Percentiles rank a stretch among this genome's conserved stretches.
Conservation (phyloP, 1,140 invertebrate species). For the Scaptomyza pallida region DNA sequence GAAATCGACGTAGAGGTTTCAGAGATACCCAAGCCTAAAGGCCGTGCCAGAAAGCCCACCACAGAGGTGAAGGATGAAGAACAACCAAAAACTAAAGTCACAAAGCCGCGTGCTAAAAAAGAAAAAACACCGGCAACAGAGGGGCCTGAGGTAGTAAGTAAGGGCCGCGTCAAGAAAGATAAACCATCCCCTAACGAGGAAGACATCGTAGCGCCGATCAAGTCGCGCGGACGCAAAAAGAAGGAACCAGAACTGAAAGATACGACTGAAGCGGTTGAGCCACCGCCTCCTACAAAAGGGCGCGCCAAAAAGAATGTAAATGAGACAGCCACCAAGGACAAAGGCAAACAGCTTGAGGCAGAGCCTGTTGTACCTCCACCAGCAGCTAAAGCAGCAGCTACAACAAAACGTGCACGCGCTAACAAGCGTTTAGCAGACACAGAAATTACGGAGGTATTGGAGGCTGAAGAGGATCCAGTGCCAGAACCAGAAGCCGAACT, state of each 20-base stretch:
- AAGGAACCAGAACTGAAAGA: constrained; percentile 28
- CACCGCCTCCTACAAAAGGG: constrained; percentile 15
- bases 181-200: constrained; percentile 15
- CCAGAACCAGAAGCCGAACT: constrained; percentile 4
- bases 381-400: background rate
- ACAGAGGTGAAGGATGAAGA: constrained; percentile 25
- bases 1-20: constrained; percentile 8
- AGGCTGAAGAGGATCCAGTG: constrained; percentile 24
- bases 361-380: background rate
- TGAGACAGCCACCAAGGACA: constrained; percentile 24
- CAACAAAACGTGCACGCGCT: constrained; percentile 26
- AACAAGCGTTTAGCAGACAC: constrained; percentile 42
- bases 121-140: constrained; percentile 21
- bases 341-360: constrained; percentile 14
- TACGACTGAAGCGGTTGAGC: constrained; percentile 5
- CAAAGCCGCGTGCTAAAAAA: constrained; percentile 39
- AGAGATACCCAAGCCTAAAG: constrained; percentile 40
- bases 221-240: constrained; percentile 72
- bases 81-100: constrained; percentile 26
- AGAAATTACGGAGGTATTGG: constrained; percentile 35
- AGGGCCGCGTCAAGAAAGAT: constrained; percentile 23
- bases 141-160: constrained; percentile 6
- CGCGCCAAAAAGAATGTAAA: constrained; percentile 27
- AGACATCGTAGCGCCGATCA: background rate
- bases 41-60: constrained; percentile 51